Base-by-base conservation (phyloP, 1,140 invertebrate genomes). In the Samia ricini region DNA sequence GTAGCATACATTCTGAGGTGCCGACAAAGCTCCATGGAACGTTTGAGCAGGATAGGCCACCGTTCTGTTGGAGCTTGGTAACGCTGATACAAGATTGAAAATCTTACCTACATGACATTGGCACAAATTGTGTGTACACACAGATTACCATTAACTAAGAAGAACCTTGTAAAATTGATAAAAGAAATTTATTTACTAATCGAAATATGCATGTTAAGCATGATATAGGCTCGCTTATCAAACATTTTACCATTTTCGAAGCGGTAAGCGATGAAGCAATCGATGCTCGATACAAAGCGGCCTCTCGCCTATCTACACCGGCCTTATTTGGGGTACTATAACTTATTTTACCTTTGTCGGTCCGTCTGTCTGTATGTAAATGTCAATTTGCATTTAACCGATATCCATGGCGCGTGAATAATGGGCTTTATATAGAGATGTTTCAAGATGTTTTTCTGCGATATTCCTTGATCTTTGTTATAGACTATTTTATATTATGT, bases 311-410 rank as follows among this genome's bases (percentile, higher is more conserved):
- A 15, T 42, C 33, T 42, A 42, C 33, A 42, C 33, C 33, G n/a
- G 33, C 33, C 33, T 42, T 42, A 42, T 42, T 42, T 42, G 33
- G 4, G 15, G n/a, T n/a, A 42, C 15, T 42, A 12, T 15, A 12
- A 10, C 33, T 42, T 42, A 42, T 42, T 42, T 42, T 15, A 15
- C 33, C 33, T 42, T 42, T 42, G 33, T 42, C 33, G 33, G 50
- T 52, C 7, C 4, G 50, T 52, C 50, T 52, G 19, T 21, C 19
- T 52, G 5, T 52, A 23, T 52, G 19, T 20, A 52, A 21, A 6
- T 55, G 20, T 55, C 22, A 24, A n/a, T 24, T 21, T 55, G 21
- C 21, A 19, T 52, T 55, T 23, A 55, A 23, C 52, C 52, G 52
- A 24, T 55, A 10, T 55, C 52, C 21, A 55, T 22, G 50, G 50